Conservation (phyloP, 2,888 invertebrate species). For the Hofmannophila pseudospretella region DNA sequence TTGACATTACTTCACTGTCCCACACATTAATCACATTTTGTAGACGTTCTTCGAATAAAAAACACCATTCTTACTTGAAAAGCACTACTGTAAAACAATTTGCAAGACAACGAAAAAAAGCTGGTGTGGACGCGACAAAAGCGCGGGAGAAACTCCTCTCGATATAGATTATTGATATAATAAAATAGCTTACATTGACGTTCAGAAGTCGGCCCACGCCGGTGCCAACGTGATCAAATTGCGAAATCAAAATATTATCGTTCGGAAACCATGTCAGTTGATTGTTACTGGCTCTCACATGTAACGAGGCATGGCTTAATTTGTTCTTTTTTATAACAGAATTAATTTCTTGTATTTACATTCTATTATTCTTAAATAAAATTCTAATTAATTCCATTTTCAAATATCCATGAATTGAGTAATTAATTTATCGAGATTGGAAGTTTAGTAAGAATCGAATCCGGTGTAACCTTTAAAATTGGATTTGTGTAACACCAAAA, state of each 20-base stretch:
- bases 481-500: constrained; percentile 39
- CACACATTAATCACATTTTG: too few species aligned
- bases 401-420: not conserved
- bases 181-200: constrained; percentile 20
- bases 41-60: too few species aligned
- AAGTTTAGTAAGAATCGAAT: constrained; percentile 51
- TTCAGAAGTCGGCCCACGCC: constrained; percentile 27
- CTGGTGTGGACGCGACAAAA: too few species aligned
- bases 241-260: constrained; percentile 37
- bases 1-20: too few species aligned
- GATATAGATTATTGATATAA: constrained; percentile 23
- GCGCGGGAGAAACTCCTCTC: too few species aligned
- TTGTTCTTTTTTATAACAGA: not conserved
- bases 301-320: not conserved
- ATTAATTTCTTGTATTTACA: not conserved
- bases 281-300: not conserved
- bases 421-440: constrained; percentile 29
- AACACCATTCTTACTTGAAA: too few species aligned
- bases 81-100: too few species aligned
- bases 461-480: constrained; percentile 48
- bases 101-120: too few species aligned
- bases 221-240: constrained; percentile 40
- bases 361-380: not conserved
- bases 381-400: not conserved
- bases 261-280: constrained; percentile 23